These are phyloP conservation scores for Malacoraja senta DNA, from an alignment of 2,797 vertebrate species.

Conservation along the genomic window DNA sequence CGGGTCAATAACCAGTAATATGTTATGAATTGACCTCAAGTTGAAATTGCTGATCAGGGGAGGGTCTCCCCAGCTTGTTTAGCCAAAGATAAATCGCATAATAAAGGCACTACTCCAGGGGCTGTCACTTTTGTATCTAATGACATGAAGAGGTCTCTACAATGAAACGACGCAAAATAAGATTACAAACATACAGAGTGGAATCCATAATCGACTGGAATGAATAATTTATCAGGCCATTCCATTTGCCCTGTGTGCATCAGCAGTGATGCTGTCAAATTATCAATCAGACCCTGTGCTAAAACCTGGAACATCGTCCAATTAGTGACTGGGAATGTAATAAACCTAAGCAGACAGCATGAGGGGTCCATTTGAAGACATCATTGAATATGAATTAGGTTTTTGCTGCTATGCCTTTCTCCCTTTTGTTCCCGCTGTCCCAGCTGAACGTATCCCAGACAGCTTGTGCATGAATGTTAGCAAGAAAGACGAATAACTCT, in stretches of 20 bases:
- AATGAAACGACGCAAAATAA: constrained; percentile 6
- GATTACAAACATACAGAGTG: constrained; percentile 16
- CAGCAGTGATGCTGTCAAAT: constrained; percentile 13
- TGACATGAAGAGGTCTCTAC: background rate
- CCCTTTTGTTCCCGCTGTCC: background rate
- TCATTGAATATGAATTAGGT: background rate
- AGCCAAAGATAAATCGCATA: background rate
- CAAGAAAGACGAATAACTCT: background rate
- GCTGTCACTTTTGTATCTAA: constrained; percentile 11
- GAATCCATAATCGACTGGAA: background rate
- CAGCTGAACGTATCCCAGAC: background rate
- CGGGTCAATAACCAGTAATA: background rate
- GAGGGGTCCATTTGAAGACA: constrained; percentile 4
- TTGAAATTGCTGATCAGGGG: background rate
- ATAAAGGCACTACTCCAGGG: background rate
- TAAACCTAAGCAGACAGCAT: background rate
- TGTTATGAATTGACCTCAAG: background rate
- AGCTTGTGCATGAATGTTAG: background rate
- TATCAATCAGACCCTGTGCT: constrained; percentile 11
- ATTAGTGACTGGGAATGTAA: background rate
- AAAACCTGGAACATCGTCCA: background rate
- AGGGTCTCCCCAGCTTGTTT: background rate
- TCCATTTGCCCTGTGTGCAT: background rate
- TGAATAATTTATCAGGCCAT: constrained; percentile 34
- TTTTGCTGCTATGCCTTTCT: background rate